phyloP scores from a whole-genome alignment of 2,888 invertebrate species.

The Eubasilissa splendida region DNA sequence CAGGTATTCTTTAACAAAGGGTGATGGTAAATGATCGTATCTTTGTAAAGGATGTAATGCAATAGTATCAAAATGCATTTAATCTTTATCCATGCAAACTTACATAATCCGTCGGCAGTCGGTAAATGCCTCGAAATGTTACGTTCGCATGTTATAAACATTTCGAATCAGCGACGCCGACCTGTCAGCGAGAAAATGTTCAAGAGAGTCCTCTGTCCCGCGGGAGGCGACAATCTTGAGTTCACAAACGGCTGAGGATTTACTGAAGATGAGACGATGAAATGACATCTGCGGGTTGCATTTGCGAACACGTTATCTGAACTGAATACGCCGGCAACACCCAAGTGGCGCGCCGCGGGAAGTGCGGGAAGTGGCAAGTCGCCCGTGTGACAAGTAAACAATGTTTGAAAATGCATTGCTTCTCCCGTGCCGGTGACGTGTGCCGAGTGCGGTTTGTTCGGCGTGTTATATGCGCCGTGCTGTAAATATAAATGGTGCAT shows the following conservation, averaged over 20 bases:
- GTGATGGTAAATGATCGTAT: too few species aligned
- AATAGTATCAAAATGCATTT: too few species aligned
- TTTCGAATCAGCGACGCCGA: slow-evolving; percentile 19
- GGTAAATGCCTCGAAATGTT: not conserved
- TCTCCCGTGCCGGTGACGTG: not conserved
- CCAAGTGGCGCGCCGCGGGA: not conserved
- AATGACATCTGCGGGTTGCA: slow-evolving; percentile 49
- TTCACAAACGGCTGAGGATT: slow-evolving; percentile 37
- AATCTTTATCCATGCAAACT: too few species aligned
- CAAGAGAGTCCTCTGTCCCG: slow-evolving; percentile 14
- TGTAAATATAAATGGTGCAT: slow-evolving; percentile 1
- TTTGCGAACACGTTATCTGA: slow-evolving; percentile 37
- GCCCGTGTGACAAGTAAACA: slow-evolving; percentile 24
- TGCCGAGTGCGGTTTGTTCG: not conserved
- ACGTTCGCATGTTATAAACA: not conserved
- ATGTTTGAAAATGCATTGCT: slow-evolving; percentile 30
- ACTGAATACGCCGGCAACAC: slow-evolving; percentile 6
- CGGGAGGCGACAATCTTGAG: slow-evolving; percentile 30
- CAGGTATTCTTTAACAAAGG: too few species aligned
- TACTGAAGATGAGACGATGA: slow-evolving; percentile 17
- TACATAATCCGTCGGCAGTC: too few species aligned
- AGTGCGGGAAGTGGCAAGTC: slow-evolving; percentile 28
- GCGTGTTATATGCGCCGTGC: not conserved
- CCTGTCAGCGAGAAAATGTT: slow-evolving; percentile 38
- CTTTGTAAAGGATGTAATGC: too few species aligned